Evolutionary conservation across 1,140 invertebrate species (phyloP), one percentile per base, ranked within the genome.

Genomic region (Micrasema minimum): DNA sequence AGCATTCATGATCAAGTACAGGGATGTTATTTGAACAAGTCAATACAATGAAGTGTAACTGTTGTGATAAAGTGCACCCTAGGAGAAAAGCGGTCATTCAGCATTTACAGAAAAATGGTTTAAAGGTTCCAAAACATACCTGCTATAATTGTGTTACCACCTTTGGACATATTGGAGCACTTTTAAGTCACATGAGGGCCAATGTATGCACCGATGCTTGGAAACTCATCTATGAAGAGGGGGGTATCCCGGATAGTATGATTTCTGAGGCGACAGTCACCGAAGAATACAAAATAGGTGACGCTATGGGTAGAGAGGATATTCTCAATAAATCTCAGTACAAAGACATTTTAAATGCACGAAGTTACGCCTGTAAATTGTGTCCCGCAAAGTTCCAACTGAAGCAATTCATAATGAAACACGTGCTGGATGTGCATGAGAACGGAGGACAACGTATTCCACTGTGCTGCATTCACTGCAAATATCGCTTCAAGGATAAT

Each of bases 121-220:
- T 81, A 43, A 83, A 82, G 69, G 82, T 85, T 14, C 83, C 83
- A 12, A 85, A 84, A 66, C 86, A 86, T 72, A 88, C 87, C 1
- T 88, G 87, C 68, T 87, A 87, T 66, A 86, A 86, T 77, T 88
- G 87, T 74, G 84, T 88, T 31, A 80, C 86, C 5, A 86, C 86
- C 0, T 87, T 86, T 69, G 79, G 80, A 7, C 83, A 85, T 70
- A 84, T 85, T 57, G 83, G 83, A 1, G 83, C 83, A 16, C 68
- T 85, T 23, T 78, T 85, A 4, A 84, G 83, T 72, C 83, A 85
- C 72, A 85, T 85, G 83, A 77, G 83, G 57, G 80, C 82, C 12
- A 83, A 85, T 55, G 78, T 78, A 20, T 85, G 83, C 53, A 85
- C 83, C 11, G 79, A 84, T 75, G 74, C 83, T 23, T 85, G 83